Evolutionary conservation across 1,140 invertebrate species (phyloP), one percentile per base, ranked within the genome.

Genomic region (Argopecten irradians): DNA sequence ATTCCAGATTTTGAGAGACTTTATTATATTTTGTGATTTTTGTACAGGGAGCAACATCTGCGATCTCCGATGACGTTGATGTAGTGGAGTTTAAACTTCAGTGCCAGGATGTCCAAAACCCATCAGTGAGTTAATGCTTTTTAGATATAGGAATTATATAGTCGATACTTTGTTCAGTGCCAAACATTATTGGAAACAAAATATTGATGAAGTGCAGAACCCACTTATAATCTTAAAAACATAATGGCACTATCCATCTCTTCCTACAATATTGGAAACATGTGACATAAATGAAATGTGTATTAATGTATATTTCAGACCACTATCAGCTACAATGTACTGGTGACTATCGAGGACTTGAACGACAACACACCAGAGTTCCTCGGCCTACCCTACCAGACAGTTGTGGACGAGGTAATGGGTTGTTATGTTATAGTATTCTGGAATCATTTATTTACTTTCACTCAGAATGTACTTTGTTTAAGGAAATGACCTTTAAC

Each of bases 361-460:
- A 92, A 92, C 82, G 92, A 92, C 86, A 92, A 92, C 41, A 34
- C 85, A 1, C 92, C 92, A 32, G 84, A 87, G 0, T 92, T 92
- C 71, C 28, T 34, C 0, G 82, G 43, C 16, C 19, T 83, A 1
- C 88, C 90, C 19, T 92, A 92, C 55, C 34, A 28, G 19, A 55
- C 71, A 8, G 41, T 82, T 55, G 90, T 92, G 9, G 91, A 89
- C 87, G 92, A 92, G 91, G 92, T 92, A 34, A 84, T 55, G 43
- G 36, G 5, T 8, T 39, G 36, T 39, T 39, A 39, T 13, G 13
- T 13, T 39, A n/a, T n/a, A n/a, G n/a, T n/a, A n/a, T n/a, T n/a
- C n/a, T n/a, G n/a, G n/a, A n/a, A n/a, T n/a, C n/a, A n/a, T n/a
- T n/a, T n/a, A n/a, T n/a, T n/a, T n/a, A n/a, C n/a, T n/a, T n/a